Evolutionary conservation across 2,888 invertebrate genomes (phyloP), one percentile per base, ranked within the genome.

Genomic region (Pelosia muscerda): DNA sequence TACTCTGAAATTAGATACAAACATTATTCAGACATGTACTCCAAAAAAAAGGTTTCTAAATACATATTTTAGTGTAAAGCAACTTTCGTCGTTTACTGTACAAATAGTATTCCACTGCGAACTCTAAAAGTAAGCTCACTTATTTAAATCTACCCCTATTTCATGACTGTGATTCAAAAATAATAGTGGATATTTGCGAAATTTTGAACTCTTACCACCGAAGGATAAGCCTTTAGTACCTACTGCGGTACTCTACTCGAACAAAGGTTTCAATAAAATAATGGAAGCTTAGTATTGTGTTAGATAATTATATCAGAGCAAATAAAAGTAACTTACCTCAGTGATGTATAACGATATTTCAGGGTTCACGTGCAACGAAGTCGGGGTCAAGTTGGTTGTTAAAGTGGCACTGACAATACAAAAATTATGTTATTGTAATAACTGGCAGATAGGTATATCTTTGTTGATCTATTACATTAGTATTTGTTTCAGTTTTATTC

Each of bases 1-100:
- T 96, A 26, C 95, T 95, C 96, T 96, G 76, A 11, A 86, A 88
- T 55, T 22, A n/a, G n/a, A 11, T n/a, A 38, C 57, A 42, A n/a
- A n/a, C n/a, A n/a, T n/a, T n/a, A n/a, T n/a, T n/a, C n/a, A n/a
- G n/a, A n/a, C n/a, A n/a, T n/a, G n/a, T n/a, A n/a, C n/a, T n/a
- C n/a, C n/a, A 6, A 9, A 31, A 31, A 31, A 6, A 34, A 34
- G 11, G 13, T 34, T 34, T 34, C 2, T 34, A 34, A 34, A 34
- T 34, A n/a, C n/a, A n/a, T n/a, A 34, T 13, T 34, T 13, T 34
- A 34, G 34, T 13, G 6, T 11, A 2, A 13, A 34, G 34, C 34
- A 11, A 34, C 34, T 34, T 34, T 34, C 13, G 34, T 34, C 11
- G 1, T 34, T 11, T 11, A 34, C 13, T 34, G 34, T 34, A 34